Percentiles rank a stretch among this genome's conserved stretches.
Evolutionary conservation across 2,113 vertebrate genomes (phyloP).

Genomic region (Nestor notabilis): DNA sequence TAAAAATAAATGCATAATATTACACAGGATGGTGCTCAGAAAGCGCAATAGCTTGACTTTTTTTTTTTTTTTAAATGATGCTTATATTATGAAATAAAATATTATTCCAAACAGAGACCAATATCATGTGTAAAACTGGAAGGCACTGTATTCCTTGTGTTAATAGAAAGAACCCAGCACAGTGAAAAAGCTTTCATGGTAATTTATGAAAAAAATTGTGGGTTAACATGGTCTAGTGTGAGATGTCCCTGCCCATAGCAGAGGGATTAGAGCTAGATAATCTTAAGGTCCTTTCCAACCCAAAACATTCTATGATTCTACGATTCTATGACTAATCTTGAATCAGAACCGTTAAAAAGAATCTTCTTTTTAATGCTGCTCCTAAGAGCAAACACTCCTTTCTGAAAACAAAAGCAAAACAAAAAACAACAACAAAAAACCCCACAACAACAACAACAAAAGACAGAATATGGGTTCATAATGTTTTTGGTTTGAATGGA

Average conservation of each 20-base stretch:
- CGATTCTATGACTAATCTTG: slow-evolving; percentile 12
- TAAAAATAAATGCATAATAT: not conserved
- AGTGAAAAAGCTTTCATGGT: slow-evolving; percentile 13
- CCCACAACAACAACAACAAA: not conserved
- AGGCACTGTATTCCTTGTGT: not conserved
- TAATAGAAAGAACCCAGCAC: slow-evolving; percentile 21
- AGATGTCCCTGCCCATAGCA: not conserved
- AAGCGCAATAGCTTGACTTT: not conserved
- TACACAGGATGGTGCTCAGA: not conserved
- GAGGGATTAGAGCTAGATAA: not conserved
- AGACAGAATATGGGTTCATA: not conserved
- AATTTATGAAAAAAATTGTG: slow-evolving; percentile 29
- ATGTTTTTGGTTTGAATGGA: not conserved
- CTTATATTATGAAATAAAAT: slow-evolving; percentile 18
- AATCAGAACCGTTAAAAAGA: slow-evolving; percentile 49
- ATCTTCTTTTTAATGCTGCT: not conserved
- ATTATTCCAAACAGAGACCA: slow-evolving; percentile 8
- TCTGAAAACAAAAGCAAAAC: not conserved
- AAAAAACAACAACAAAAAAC: not conserved
- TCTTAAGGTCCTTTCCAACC: not conserved
- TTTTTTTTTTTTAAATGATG: not conserved
- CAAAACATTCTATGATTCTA: not conserved
- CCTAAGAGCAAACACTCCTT: not conserved
- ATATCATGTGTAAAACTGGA: not conserved
- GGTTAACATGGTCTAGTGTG: not conserved